phyloP scores from a whole-genome alignment of 2,888 invertebrate species.

The Apodemia hepburni region DNA sequence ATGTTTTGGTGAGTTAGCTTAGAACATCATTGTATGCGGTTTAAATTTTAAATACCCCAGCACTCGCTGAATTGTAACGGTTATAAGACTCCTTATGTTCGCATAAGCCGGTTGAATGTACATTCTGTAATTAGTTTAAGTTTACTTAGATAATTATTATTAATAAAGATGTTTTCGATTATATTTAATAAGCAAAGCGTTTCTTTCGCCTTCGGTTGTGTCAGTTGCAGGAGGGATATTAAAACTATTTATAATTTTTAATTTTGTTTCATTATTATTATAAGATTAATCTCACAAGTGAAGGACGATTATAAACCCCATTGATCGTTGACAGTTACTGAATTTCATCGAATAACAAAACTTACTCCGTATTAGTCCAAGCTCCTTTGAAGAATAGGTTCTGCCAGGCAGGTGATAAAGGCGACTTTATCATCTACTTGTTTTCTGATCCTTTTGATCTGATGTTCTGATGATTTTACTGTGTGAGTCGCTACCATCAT shows the following conservation, averaged over 20 bases:
- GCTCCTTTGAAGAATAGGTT: too few relatives aligned
- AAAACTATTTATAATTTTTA: constrained; percentile 63
- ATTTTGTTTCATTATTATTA: constrained; percentile 49
- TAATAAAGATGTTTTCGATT: constrained; percentile 18
- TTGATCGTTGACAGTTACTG: too few relatives aligned
- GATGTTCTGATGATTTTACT: too few relatives aligned
- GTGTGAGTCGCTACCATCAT: too few relatives aligned
- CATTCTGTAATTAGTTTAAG: constrained; percentile 31
- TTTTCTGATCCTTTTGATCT: too few relatives aligned
- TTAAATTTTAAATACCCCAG: neutral
- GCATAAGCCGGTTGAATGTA: constrained; percentile 20
- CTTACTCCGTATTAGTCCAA: too few relatives aligned
- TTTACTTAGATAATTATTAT: constrained; percentile 20
- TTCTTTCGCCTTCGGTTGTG: constrained; percentile 28
- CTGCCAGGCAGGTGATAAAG: too few relatives aligned
- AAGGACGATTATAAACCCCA: too few relatives aligned
- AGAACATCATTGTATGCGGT: neutral
- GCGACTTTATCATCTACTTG: too few relatives aligned
- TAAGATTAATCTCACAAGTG: neutral
- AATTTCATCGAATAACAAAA: too few relatives aligned
- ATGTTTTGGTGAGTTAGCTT: neutral
- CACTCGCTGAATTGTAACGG: neutral
- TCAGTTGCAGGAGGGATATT: constrained; percentile 52
- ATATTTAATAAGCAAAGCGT: constrained; percentile 15
- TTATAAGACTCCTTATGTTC: neutral